Evolutionary conservation across 2,888 invertebrate species (phyloP), one percentile per base, ranked within the genome.

Genomic region (Agapostemon virescens): DNA sequence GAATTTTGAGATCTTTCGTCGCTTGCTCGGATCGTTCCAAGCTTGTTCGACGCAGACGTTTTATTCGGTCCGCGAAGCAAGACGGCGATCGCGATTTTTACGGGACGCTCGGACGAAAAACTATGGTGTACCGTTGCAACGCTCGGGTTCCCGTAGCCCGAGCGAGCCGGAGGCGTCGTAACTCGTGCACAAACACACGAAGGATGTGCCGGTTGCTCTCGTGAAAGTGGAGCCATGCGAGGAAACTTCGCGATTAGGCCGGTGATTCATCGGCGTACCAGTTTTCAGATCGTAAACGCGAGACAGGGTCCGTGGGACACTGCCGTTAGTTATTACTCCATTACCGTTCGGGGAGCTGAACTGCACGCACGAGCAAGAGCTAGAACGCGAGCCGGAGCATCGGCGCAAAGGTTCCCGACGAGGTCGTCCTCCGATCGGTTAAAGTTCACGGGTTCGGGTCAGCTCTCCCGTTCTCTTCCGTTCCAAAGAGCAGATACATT

Each of bases 151-250:
- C 42, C 33, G 30, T 33, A 4, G 58, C 23, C 5, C 17, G 74
- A 68, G 68, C 23, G 20, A 68, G 26, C 15, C 66, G 33, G 52
- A 49, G 26, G 45, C 36, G 55, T 58, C 45, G 55, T 61, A 72
- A 38, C 45, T 38, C 69, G 40, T 45, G 71, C 61, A 45, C 63
- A 40, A 68, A 64, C 63, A 64, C 63, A 17, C 55, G 20, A n/a
- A 69, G 45, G 77, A 81, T 77, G 82, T 74, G 82, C 77, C 74
- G 82, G 77, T 77, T 78, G 82, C 78, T 52, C 45, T 23, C 74
- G 82, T 66, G 82, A 82, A 82, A 82, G 82, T 82, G 77, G 82
- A 82, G 63, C 77, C 77, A 68, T 30, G 63, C 77, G 69, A 69
- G 78, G 71, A 69, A 77, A 72, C 77, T 77, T 74, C 17, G 42